Evolutionary conservation across 1,140 invertebrate genomes (phyloP).

Genomic region (Cydia pomonella): DNA sequence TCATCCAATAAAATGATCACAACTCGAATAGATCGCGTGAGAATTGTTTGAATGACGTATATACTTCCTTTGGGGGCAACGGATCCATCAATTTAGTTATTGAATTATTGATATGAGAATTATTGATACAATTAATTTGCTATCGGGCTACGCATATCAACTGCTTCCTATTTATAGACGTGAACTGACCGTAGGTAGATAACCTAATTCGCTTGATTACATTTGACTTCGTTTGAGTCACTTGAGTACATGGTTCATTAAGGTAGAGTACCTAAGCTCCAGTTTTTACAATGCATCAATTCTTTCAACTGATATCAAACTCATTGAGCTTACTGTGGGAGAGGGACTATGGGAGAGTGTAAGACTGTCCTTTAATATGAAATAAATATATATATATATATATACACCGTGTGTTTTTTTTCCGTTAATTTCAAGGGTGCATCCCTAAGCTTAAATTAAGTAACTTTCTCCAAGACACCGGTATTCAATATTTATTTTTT

Average conservation of each 20-base stretch:
- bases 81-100: constrained; percentile 45
- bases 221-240: constrained; percentile 1
- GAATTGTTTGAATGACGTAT: constrained; percentile 52
- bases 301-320: too few species aligned
- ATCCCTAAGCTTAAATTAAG: too few species aligned
- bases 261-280: not conserved
- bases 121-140: constrained; percentile 34
- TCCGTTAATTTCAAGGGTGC: too few species aligned
- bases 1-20: constrained; percentile 65
- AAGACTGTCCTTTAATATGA: too few species aligned
- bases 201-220: constrained; percentile 9
- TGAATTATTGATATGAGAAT: constrained; percentile 40
- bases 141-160: constrained; percentile 13
- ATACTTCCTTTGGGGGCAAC: constrained; percentile 47
- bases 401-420: too few species aligned
- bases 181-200: not conserved
- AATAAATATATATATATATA: too few species aligned
- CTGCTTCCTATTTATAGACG: not conserved
- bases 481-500: too few species aligned
- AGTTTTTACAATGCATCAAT: not conserved
- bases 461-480: too few species aligned
- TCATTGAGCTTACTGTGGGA: too few species aligned
- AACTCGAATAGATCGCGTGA: constrained; percentile 54
- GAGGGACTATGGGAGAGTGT: too few species aligned
- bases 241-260: not conserved